These are phyloP conservation scores for Toxotes chatareus DNA, from an alignment of 2,113 vertebrate species.

Conservation along the genomic window DNA sequence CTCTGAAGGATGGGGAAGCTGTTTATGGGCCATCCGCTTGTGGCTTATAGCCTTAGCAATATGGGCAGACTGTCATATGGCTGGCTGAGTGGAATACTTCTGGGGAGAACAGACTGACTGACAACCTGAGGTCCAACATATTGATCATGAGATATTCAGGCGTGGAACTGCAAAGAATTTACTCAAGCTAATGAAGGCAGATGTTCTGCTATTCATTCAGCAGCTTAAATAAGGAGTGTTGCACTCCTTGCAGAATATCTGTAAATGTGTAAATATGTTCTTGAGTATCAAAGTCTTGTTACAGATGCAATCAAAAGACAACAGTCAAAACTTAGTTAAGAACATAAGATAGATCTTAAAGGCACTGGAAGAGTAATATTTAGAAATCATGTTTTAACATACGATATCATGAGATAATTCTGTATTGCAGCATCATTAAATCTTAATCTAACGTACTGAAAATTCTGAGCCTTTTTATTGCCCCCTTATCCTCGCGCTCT, in stretches of 20 bases:
- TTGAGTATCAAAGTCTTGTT: constrained; percentile 15
- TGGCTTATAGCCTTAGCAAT: constrained; percentile 54
- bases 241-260: constrained; percentile 26
- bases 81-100: constrained; percentile 50
- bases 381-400: background rate
- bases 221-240: background rate
- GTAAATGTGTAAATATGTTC: constrained; percentile 23
- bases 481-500: constrained; percentile 9
- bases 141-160: constrained; percentile 59
- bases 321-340: background rate
- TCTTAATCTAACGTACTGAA: background rate
- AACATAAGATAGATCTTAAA: background rate
- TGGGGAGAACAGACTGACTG: constrained; percentile 51
- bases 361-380: background rate
- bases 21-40: constrained; percentile 43
- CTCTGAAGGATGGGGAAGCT: constrained; percentile 51
- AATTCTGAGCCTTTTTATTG: background rate
- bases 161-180: constrained; percentile 10
- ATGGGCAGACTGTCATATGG: constrained; percentile 55
- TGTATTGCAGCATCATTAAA: constrained; percentile 3
- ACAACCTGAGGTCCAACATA: constrained; percentile 59
- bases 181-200: constrained; percentile 53
- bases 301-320: background rate
- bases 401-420: background rate
- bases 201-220: constrained; percentile 47